phyloP scores from a whole-genome alignment of 2,113 vertebrate species.

The Nycticryphes semicollaris region DNA sequence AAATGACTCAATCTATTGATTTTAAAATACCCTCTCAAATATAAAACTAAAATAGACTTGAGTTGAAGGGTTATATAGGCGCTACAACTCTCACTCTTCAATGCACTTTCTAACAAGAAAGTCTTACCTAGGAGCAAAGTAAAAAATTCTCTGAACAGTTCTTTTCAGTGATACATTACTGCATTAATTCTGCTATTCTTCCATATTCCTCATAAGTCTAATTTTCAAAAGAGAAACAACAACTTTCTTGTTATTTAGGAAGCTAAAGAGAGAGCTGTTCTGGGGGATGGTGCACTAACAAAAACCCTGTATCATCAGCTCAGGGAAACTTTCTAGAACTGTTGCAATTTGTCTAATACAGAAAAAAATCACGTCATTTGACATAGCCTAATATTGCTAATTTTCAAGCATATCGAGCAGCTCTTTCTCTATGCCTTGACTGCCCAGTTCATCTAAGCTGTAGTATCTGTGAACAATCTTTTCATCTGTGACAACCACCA shows the following conservation, averaged over 20 bases:
- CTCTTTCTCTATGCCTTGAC: slow-evolving; percentile 78
- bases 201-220: not conserved
- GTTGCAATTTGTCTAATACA: not conserved
- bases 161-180: not conserved
- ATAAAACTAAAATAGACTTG: not conserved
- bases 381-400: not conserved
- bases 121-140: not conserved
- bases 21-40: not conserved
- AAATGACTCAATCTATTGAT: not conserved
- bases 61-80: not conserved
- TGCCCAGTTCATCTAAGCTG: slow-evolving; percentile 83
- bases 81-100: not conserved
- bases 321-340: not conserved
- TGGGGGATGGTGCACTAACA: not conserved
- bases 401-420: slow-evolving; percentile 77
- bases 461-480: slow-evolving; percentile 85
- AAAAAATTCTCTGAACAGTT: not conserved
- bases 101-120: not conserved
- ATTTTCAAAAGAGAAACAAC: not conserved
- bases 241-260: not conserved
- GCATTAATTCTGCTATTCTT: not conserved
- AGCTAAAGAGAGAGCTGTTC: not conserved
- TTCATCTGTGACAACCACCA: slow-evolving; percentile 87
- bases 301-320: not conserved
- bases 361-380: not conserved